Evolutionary conservation across 2,888 invertebrate species (phyloP), one percentile per base, ranked within the genome.

Genomic region (Chelonus formosanus): DNA sequence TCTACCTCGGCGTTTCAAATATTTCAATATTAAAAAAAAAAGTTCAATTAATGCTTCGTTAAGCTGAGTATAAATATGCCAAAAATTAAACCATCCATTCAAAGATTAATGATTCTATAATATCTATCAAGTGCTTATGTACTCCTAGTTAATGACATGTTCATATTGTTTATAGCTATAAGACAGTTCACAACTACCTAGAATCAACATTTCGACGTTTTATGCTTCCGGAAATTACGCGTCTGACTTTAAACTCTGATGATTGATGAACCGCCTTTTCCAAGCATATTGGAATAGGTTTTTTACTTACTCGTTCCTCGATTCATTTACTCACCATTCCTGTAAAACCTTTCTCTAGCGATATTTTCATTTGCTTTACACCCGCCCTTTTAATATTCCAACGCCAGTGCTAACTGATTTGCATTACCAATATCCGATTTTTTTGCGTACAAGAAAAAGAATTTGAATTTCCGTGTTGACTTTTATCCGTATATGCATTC

Each of bases 221-320:
- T 78, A 79, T 79, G 80, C 77, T 81, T 78, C 83, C 82, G 83
- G 83, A 83, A 83, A 83, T 83, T 83, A 83, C 83, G 76, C 81
- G 83, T 82, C 82, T 78, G 80, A 80, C 77, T 81, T 78, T 80
- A 81, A 82, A 81, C 80, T 81, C 77, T 70, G 79, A 83, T 83
- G 83, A 83, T 83, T 82, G 83, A 83, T 82, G 83, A 80, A 78
- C 72, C 74, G 66, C 69, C 70, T 74, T 70, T 69, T 64, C 71
- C 45, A 35, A 20, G 40, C 4, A 40, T 44, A 34, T 53, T 31
- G 34, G n/a, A 56, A 53, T 61, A 35, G 32, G 57, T 36, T 59
- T 48, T 54, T 5, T 40, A 36, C 53, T 40, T 20, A 5, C 45
- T 36, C 6, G 40, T 3, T 40, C 40, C 40, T 40, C 40, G 40